A percentile compares a stretch with the other conserved stretches of the same genome.
Conservation (phyloP, 2,888 invertebrate genomes). For the Aquatica leii region DNA sequence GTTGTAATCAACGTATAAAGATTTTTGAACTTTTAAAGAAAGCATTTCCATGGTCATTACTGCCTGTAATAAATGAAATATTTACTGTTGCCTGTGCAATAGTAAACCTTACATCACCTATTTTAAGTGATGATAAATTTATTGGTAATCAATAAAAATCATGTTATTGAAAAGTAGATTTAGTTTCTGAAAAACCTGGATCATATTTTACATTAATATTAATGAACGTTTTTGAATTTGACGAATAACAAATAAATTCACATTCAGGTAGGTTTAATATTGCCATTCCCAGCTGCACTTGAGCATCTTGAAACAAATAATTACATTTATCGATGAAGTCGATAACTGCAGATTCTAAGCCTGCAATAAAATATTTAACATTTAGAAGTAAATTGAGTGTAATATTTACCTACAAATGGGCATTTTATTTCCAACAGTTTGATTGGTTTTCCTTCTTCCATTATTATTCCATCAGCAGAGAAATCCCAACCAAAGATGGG, state of each 20-base stretch:
- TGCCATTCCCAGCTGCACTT: conserved; percentile 13
- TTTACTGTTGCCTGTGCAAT: conserved; percentile 17
- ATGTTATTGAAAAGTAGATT: background rate
- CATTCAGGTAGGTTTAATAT: background rate
- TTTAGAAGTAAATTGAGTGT: too few relatives aligned
- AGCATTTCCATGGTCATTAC: background rate
- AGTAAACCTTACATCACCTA: conserved; percentile 10
- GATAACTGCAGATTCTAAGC: too few relatives aligned
- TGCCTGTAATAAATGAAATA: conserved; percentile 1
- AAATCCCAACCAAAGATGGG: too few relatives aligned
- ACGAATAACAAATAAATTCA: conserved; percentile 13
- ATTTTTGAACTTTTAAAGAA: conserved; percentile 16
- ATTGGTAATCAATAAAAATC: background rate
- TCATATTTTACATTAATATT: conserved; percentile 8
- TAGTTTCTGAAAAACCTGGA: background rate
- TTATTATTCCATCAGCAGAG: too few relatives aligned
- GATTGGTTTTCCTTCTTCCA: too few relatives aligned
- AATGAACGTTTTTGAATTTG: background rate
- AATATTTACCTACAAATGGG: too few relatives aligned
- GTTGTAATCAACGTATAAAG: conserved; percentile 11
- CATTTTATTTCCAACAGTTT: too few relatives aligned
- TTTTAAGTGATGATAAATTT: conserved; percentile 19
- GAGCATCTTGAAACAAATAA: background rate
- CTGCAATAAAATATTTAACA: too few relatives aligned
- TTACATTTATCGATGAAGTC: background rate